These are phyloP conservation scores for Pollachius pollachius DNA, from an alignment of 2,113 vertebrate genomes.

Conservation along the genomic window DNA sequence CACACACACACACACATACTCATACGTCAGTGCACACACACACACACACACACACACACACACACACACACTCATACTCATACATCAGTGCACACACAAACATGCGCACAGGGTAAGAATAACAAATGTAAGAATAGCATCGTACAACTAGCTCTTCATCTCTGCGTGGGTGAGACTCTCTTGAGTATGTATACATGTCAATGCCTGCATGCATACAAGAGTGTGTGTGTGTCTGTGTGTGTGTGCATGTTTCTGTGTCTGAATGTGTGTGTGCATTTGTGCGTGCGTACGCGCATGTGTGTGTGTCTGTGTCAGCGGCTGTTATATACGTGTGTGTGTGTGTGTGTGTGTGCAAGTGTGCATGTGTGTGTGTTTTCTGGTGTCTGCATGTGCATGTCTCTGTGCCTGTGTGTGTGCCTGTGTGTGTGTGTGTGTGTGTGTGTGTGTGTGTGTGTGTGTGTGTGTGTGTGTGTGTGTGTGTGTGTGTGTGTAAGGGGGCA, in stretches of 20 bases:
- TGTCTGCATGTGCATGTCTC: background rate
- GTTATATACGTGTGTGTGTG: background rate
- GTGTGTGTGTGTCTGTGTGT: background rate
- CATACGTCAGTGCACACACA: background rate
- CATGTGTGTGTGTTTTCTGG: background rate
- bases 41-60: too few relatives aligned
- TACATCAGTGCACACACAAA: too few relatives aligned
- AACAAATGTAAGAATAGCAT: too few relatives aligned
- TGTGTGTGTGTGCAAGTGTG: constrained; percentile 8
- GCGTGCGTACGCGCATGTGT: background rate
- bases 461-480: constrained; percentile 27
- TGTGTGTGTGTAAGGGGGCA: constrained; percentile 13
- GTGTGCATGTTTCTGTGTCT: background rate
- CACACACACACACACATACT: background rate
- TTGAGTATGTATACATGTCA: too few relatives aligned
- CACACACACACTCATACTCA: too few relatives aligned
- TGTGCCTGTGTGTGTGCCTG: background rate
- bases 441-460: constrained; percentile 8
- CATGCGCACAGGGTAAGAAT: too few relatives aligned
- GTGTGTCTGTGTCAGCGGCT: constrained; percentile 2
- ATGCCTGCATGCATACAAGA: too few relatives aligned
- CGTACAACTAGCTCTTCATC: too few relatives aligned
- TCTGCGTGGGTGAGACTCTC: too few relatives aligned
- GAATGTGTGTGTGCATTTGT: background rate
- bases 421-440: constrained; percentile 28